Evolutionary conservation across 2,797 vertebrate genomes (phyloP).

Genomic region (Spinibarbus caldwelli): DNA sequence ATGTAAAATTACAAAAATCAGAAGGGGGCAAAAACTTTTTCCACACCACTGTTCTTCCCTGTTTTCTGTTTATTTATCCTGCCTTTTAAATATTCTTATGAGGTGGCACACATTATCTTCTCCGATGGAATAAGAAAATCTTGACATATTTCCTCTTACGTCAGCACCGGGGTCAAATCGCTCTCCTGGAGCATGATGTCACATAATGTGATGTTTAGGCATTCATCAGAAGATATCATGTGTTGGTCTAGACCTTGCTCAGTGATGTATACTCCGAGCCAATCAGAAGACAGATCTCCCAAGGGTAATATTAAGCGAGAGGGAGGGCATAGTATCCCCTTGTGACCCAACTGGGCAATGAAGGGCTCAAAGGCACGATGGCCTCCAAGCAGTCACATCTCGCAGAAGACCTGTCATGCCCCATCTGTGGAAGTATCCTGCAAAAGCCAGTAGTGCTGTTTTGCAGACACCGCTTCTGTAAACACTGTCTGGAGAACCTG

Average conservation of each 20-base stretch:
- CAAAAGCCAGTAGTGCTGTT: conserved; percentile 82
- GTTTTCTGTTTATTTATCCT: too few species aligned
- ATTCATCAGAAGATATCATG: conserved; percentile 4
- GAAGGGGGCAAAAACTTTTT: background rate
- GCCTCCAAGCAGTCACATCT: conserved; percentile 62
- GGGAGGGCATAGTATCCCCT: conserved; percentile 68
- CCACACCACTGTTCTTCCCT: too few species aligned
- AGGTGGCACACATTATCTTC: background rate
- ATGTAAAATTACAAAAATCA: background rate
- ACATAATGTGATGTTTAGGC: background rate
- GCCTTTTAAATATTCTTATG: background rate
- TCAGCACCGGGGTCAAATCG: conserved; percentile 1
- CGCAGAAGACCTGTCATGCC: conserved; percentile 84
- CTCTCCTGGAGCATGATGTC: background rate
- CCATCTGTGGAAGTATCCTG: conserved; percentile 85
- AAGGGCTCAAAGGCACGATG: conserved; percentile 68
- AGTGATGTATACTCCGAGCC: conserved; percentile 9
- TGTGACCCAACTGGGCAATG: conserved; percentile 55
- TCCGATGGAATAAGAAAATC: conserved; percentile 13
- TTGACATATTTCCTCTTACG: background rate
- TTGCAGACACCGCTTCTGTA: conserved; percentile 88
- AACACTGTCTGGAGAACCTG: conserved; percentile 77
- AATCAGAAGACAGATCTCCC: conserved; percentile 31
- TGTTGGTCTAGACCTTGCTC: background rate
- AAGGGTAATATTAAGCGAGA: conserved; percentile 61